phyloP scores from a whole-genome alignment of 2,113 vertebrate species.

The Lota lota region DNA sequence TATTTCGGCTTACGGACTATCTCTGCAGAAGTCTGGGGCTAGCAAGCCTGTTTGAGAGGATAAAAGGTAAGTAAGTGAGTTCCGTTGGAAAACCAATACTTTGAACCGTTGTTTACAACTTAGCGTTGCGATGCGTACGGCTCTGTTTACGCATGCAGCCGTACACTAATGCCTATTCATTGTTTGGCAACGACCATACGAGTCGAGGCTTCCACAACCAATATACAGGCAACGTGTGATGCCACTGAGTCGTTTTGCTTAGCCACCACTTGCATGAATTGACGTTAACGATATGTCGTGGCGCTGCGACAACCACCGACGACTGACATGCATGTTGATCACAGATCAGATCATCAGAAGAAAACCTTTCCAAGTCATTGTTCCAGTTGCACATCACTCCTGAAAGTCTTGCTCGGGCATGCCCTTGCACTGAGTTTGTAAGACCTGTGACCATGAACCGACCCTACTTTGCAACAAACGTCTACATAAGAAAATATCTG shows the following conservation, averaged over 20 bases:
- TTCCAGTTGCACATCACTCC: constrained; percentile 11
- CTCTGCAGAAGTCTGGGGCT: constrained; percentile 57
- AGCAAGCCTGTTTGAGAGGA: constrained; percentile 49
- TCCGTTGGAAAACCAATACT: constrained; percentile 8
- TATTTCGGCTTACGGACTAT: constrained; percentile 26
- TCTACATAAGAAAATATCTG: too few species aligned
- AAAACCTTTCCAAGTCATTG: neutral
- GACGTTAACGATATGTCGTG: too few species aligned
- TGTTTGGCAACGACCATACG: constrained; percentile 24
- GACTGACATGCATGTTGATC: too few species aligned
- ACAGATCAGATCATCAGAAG: too few species aligned
- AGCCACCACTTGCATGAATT: too few species aligned
- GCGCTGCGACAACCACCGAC: too few species aligned
- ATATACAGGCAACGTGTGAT: constrained; percentile 19
- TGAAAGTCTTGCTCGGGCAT: constrained; percentile 23
- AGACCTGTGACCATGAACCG: too few species aligned
- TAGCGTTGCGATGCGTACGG: constrained; percentile 9
- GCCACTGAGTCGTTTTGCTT: constrained; percentile 2
- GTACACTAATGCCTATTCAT: constrained; percentile 2
- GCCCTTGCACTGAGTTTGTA: too few species aligned
- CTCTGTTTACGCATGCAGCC: neutral
- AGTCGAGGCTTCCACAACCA: constrained; percentile 19
- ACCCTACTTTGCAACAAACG: too few species aligned
- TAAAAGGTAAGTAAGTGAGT: constrained; percentile 49
- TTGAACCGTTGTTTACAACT: constrained; percentile 18